A percentile compares a stretch with the other conserved stretches of the same genome.
Evolutionary conservation across 2,113 vertebrate genomes (phyloP).

Genomic region (Mormyrus lacerda): DNA sequence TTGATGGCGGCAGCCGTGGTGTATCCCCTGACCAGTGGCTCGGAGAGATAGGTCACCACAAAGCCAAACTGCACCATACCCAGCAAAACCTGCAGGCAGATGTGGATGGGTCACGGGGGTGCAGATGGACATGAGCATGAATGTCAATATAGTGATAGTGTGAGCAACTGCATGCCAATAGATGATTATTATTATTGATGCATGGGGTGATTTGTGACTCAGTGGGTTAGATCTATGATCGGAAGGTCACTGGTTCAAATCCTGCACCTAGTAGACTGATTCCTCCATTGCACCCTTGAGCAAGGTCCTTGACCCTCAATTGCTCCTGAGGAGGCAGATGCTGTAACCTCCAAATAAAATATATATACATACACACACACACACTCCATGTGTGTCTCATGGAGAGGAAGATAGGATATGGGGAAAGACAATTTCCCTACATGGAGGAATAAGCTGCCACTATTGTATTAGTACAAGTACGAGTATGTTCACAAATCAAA

Average conservation of each 20-base stretch:
- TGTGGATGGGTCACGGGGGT: not conserved
- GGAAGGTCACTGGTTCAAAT: not conserved
- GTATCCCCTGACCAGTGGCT: conserved; percentile 84
- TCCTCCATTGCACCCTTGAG: not conserved
- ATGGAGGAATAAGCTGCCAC: not conserved
- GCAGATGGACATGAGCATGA: not conserved
- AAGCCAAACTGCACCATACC: conserved; percentile 87
- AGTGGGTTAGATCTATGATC: not conserved
- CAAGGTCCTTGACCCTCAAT: not conserved
- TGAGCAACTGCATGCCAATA: not conserved
- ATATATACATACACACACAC: no score
- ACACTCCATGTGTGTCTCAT: no score
- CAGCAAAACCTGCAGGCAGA: conserved; percentile 65
- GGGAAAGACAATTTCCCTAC: not conserved
- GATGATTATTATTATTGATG: not conserved
- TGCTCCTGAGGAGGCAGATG: not conserved
- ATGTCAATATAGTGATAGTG: not conserved
- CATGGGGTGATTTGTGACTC: not conserved
- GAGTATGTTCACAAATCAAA: not conserved
- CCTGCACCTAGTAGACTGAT: not conserved
- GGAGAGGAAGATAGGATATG: not conserved
- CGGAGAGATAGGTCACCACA: conserved; percentile 89
- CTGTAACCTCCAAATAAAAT: not conserved
- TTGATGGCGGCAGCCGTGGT: conserved; percentile 84
- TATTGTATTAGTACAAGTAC: not conserved